These are phyloP conservation scores for Cynaeus angustus DNA, from an alignment of 2,888 invertebrate genomes.

Conservation along the genomic window DNA sequence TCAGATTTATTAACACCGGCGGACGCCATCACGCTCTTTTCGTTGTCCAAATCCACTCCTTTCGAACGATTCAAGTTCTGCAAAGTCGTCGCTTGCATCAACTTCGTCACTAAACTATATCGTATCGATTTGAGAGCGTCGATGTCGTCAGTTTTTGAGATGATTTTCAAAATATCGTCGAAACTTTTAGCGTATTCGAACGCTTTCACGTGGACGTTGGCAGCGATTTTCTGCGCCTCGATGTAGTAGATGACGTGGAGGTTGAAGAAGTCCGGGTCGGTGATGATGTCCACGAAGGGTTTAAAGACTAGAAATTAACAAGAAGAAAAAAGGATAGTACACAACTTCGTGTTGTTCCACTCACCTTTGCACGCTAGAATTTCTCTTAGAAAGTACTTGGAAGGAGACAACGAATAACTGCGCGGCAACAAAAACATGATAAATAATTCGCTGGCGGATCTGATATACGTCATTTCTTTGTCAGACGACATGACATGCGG, in stretches of 20 bases:
- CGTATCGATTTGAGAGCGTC: constrained; percentile 86
- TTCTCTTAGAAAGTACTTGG: constrained; percentile 87
- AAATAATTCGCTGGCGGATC: constrained; percentile 87
- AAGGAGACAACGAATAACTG: constrained; percentile 85
- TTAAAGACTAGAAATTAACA: constrained; percentile 80
- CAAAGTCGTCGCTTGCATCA: constrained; percentile 94
- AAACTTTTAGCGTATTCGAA: constrained; percentile 93
- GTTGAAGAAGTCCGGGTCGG: constrained; percentile 94
- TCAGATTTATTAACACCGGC: constrained; percentile 83
- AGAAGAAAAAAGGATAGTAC: no score
- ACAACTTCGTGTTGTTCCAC: not conserved
- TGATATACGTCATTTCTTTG: constrained; percentile 85
- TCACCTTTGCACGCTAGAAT: constrained; percentile 88
- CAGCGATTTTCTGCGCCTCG: constrained; percentile 85
- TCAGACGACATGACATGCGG: constrained; percentile 84
- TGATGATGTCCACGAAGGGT: constrained; percentile 87
- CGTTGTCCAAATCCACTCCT: constrained; percentile 82
- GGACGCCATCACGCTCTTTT: constrained; percentile 72
- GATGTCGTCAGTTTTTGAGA: constrained; percentile 85
- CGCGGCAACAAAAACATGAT: constrained; percentile 87
- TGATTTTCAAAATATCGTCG: constrained; percentile 90
- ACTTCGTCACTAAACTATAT: constrained; percentile 91
- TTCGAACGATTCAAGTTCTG: constrained; percentile 92
- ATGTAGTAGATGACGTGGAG: constrained; percentile 89
- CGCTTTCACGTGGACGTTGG: constrained; percentile 85